Conservation (phyloP, 2,888 invertebrate species). For the Drosophila paranaensis region DNA sequence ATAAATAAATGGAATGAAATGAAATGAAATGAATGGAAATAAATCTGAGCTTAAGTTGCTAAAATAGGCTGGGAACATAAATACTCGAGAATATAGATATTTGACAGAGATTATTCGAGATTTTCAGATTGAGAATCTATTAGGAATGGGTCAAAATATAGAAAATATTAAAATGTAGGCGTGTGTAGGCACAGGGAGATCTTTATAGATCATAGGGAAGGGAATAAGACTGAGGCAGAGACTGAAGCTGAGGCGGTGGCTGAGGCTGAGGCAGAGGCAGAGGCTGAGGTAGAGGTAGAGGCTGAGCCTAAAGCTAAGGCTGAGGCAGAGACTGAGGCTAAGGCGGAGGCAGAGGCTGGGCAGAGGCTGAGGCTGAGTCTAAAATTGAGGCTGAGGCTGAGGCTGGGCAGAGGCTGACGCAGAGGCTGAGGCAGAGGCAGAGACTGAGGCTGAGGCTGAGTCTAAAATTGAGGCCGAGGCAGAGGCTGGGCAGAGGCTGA, state of each 20-base stretch:
- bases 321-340: neutral
- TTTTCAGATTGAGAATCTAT: too few relatives aligned
- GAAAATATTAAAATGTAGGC: too few relatives aligned
- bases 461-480: neutral
- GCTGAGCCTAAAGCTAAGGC: neutral
- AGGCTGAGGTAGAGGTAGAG: neutral
- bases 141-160: too few relatives aligned
- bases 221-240: too few relatives aligned
- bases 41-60: too few relatives aligned
- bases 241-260: neutral
- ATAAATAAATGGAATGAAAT: conserved; percentile 5
- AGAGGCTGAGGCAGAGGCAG: neutral
- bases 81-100: too few relatives aligned
- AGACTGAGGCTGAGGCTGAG: neutral
- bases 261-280: neutral
- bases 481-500: neutral
- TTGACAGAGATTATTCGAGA: too few relatives aligned
- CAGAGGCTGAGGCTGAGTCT: neutral
- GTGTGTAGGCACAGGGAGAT: too few relatives aligned
- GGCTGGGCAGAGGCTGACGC: neutral
- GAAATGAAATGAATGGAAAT: neutral
- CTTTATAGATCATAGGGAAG: too few relatives aligned
- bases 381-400: neutral
- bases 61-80: too few relatives aligned
- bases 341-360: neutral